phyloP scores from a whole-genome alignment of 2,797 vertebrate species.

The Sitta carolinensis region DNA sequence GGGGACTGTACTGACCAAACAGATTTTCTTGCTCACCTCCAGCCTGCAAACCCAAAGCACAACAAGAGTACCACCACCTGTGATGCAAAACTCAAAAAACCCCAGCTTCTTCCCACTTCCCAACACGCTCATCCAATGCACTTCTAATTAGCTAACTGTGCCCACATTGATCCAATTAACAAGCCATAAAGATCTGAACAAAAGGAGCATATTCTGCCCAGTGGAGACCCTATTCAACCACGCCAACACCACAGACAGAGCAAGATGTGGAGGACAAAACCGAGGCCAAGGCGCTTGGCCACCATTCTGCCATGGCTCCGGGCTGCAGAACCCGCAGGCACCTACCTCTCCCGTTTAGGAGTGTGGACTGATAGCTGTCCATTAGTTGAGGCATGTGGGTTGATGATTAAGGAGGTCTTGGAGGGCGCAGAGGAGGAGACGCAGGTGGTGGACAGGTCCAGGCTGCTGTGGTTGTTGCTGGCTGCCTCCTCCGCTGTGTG shows the following conservation, averaged over 20 bases:
- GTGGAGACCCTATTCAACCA: neutral
- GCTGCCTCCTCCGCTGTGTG: constrained; percentile 89
- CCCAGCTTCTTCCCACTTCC: neutral
- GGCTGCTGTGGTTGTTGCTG: constrained; percentile 91
- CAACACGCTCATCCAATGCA: neutral
- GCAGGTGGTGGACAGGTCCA: constrained; percentile 89
- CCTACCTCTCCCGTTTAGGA: constrained; percentile 93
- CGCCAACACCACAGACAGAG: neutral
- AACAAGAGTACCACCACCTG: neutral
- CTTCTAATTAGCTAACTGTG: constrained; percentile 51
- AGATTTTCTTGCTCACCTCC: neutral
- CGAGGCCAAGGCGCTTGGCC: neutral
- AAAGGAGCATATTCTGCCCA: constrained; percentile 11
- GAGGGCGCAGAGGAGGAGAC: constrained; percentile 84
- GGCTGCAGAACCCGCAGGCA: neutral
- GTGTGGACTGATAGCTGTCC: constrained; percentile 92
- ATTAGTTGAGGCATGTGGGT: constrained; percentile 92
- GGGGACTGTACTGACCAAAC: neutral
- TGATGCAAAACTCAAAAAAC: neutral
- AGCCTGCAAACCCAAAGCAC: neutral
- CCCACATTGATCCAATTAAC: constrained; percentile 51
- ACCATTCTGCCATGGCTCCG: neutral
- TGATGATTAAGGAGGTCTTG: constrained; percentile 90
- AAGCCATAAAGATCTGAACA: neutral
- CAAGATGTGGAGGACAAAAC: neutral